Base-by-base conservation (phyloP, 1,140 invertebrate species). In the Dendrolimus kikuchii region DNA sequence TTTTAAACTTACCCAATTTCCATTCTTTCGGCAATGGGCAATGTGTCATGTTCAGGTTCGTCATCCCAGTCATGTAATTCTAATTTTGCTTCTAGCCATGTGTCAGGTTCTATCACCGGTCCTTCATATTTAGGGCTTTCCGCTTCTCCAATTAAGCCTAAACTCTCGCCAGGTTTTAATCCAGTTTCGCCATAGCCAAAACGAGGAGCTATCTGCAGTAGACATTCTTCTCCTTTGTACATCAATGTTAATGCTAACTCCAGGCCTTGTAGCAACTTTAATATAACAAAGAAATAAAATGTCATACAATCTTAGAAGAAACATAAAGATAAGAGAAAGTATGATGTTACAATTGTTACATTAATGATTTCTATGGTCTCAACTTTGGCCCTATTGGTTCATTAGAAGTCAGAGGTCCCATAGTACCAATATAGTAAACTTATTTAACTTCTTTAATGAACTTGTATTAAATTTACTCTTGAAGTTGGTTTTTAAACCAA, bases 231-330 rank as follows among this genome's bases (percentile, higher is more conserved):
- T 6, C 91, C 92, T 66, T 91, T 84, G 74, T 95, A 91, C 96
- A 98, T 97, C 52, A 98, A 80, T 5, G 93, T 91, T 49, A 97
- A 70, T 37, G 92, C 91, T 77, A 97, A 89, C 78, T 98, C 96
- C 66, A 96, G 69, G 38, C 95, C 96, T 91, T 94, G 90, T 49
- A 93, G 86, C 0, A 92, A 80, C 89, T n/a, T n/a, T 90, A 56
- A 58, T 81, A 81, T 48, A 43, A 46, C n/a, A 49, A 40, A 10
- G 38, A 49, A 23, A 23, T 23, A 23, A 23, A 2, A 23, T 23
- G 23, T 23, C 23, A 23, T 23, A 23, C 1, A 23, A 23, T 23
- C 23, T 23, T 23, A 23, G 23, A 23, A 23, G 23, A 23, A 23
- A 23, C 23, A 23, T 23, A 23, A 23, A 23, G 23, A 23, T 23